Percentiles rank a stretch among this genome's conserved stretches.
These are phyloP conservation scores for Hirundo rustica DNA, from an alignment of 2,797 vertebrate genomes.

Conservation along the genomic window DNA sequence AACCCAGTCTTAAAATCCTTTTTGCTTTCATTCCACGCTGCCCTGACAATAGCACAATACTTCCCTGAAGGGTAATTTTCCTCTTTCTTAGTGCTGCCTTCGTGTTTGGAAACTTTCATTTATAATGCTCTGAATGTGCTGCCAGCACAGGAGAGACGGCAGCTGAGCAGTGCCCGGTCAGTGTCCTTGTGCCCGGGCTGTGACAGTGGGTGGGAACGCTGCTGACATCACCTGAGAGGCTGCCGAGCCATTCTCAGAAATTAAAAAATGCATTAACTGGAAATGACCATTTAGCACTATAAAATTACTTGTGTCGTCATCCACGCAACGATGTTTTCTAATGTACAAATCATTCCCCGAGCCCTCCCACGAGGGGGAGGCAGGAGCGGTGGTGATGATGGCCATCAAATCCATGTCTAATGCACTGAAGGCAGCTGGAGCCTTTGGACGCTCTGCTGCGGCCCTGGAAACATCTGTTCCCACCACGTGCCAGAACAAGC, in stretches of 20 bases:
- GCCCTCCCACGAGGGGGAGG: background rate
- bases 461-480: background rate
- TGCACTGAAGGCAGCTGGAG: background rate
- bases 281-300: background rate
- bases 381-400: background rate
- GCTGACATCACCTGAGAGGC: background rate
- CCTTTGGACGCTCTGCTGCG: background rate
- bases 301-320: background rate
- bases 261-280: background rate
- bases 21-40: background rate
- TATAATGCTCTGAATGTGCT: background rate
- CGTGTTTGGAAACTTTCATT: background rate
- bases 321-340: background rate
- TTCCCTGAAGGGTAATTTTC: background rate
- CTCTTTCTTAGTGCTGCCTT: background rate
- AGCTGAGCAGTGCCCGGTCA: background rate
- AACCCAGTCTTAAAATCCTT: background rate
- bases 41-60: background rate
- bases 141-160: background rate
- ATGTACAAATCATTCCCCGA: background rate
- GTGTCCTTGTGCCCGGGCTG: background rate
- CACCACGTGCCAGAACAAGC: background rate
- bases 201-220: background rate
- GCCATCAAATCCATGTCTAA: background rate
- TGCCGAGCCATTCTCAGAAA: background rate